Evolutionary conservation across 2,797 vertebrate genomes (phyloP).

Genomic region (Strix occidentalis): DNA sequence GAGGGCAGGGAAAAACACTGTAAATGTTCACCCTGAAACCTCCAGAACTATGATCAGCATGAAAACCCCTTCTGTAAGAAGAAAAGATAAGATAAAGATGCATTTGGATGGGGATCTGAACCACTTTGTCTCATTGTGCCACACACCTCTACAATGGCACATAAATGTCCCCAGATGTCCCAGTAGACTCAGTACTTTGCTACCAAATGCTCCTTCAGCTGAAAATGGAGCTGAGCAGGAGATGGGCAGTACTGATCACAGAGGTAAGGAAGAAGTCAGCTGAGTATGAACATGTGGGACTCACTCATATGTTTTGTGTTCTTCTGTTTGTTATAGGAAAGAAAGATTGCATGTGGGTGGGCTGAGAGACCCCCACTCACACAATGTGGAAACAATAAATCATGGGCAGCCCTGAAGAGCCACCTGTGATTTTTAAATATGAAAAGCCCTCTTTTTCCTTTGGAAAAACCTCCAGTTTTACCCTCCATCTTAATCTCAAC

Average conservation of each 20-base stretch:
- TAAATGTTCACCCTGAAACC: not conserved
- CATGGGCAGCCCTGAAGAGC: not conserved
- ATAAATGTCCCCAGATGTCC: not conserved
- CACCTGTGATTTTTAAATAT: not conserved
- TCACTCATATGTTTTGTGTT: not conserved
- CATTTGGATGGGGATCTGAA: not conserved
- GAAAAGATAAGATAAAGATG: not conserved
- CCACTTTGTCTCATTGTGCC: not conserved
- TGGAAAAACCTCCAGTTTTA: not conserved
- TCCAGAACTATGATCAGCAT: not conserved
- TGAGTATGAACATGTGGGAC: not conserved
- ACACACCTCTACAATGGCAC: not conserved
- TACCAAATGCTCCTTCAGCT: not conserved
- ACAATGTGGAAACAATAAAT: slow-evolving; percentile 36
- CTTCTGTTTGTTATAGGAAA: not conserved
- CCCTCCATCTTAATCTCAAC: not conserved
- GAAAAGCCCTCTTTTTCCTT: not conserved
- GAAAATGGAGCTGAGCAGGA: not conserved
- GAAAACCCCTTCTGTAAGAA: not conserved
- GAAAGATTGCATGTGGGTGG: not conserved
- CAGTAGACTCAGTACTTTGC: not conserved
- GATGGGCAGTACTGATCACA: not conserved
- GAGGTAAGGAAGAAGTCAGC: not conserved
- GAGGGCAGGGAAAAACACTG: not conserved
- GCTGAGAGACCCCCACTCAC: not conserved